These are phyloP conservation scores for Bergia puertoricense DNA, from an alignment of 92 coral and sea anemone species.

Conservation along the genomic window DNA sequence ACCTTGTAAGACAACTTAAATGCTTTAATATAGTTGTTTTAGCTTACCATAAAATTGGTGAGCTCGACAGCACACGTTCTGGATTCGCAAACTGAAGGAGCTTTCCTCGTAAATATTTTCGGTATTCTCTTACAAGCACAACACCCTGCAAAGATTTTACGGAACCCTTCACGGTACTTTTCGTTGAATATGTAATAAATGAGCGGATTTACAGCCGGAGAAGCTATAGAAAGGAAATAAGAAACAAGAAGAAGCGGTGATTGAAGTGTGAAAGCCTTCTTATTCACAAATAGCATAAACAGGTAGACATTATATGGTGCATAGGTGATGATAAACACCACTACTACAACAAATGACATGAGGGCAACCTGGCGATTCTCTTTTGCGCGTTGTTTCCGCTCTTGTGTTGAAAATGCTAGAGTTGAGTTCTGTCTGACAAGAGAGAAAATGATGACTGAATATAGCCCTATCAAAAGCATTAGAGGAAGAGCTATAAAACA, in stretches of 20 bases:
- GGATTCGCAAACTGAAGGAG: too few species aligned
- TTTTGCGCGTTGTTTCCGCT: conserved; percentile 12
- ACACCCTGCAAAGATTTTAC: not conserved
- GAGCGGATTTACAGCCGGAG: conserved; percentile 20
- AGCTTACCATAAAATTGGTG: too few species aligned
- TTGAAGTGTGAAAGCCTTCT: not conserved
- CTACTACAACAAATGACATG: conserved; percentile 12
- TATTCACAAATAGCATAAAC: not conserved
- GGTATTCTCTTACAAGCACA: too few species aligned
- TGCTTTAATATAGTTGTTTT: too few species aligned
- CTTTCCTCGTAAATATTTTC: too few species aligned
- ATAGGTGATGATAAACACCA: not conserved
- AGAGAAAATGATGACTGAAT: conserved; percentile 18
- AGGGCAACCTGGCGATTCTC: conserved; percentile 23
- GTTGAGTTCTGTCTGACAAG: not conserved
- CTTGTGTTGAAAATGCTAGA: not conserved
- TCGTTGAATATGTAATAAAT: conserved; percentile 25
- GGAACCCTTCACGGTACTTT: conserved; percentile 32
- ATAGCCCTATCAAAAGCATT: not conserved
- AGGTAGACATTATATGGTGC: conserved; percentile 20
- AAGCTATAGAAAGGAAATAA: conserved; percentile 9
- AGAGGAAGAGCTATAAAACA: conserved; percentile 29
- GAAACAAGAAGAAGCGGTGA: not conserved
- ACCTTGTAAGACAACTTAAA: too few species aligned
- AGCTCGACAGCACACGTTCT: too few species aligned